phyloP scores from a whole-genome alignment of 1,140 invertebrate genomes.

The Stegodyphus mimosarum region DNA sequence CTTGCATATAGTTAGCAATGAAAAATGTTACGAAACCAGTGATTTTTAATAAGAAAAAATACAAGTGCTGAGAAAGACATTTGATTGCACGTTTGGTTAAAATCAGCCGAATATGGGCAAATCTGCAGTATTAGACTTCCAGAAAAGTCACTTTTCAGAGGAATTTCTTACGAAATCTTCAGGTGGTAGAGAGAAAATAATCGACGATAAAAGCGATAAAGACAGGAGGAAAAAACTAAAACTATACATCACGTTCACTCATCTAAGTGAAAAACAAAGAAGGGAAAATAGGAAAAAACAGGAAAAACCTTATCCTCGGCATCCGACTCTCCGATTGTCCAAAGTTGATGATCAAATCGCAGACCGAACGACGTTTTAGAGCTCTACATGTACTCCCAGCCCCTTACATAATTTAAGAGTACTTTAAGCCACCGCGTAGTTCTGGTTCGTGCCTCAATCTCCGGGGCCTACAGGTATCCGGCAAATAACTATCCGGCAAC shows the following conservation, averaged over 20 bases:
- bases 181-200: background rate
- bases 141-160: no score
- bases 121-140: no score
- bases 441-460: conserved; percentile 49
- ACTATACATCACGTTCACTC: conserved; percentile 21
- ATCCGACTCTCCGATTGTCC: conserved; percentile 31
- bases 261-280: conserved; percentile 5
- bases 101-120: no score
- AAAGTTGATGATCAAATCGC: conserved; percentile 52
- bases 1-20: no score
- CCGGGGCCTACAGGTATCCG: conserved; percentile 35
- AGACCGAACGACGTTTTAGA: conserved; percentile 27
- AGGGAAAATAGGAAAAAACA: background rate
- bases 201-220: background rate
- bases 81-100: no score
- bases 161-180: no score
- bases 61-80: no score
- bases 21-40: no score
- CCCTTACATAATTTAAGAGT: conserved; percentile 50
- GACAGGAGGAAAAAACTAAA: background rate
- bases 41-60: no score
- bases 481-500: background rate
- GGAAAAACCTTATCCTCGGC: conserved; percentile 2
- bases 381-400: background rate
- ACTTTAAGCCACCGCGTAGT: conserved; percentile 32